Conservation (phyloP, 2,888 invertebrate species). For the Tachina lurida region DNA sequence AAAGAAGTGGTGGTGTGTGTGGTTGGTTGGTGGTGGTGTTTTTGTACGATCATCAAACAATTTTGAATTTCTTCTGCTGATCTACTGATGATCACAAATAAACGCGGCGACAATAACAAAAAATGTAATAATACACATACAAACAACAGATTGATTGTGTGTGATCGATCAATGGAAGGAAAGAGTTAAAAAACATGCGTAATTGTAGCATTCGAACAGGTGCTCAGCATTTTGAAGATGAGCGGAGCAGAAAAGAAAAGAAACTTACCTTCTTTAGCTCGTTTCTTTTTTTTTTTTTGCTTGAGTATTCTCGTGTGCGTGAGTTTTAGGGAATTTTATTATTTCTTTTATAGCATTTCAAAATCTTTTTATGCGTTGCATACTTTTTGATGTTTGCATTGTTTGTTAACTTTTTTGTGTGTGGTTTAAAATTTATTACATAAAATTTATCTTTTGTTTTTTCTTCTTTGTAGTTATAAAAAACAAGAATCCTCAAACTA, state of each 20-base stretch:
- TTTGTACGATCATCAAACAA: too few relatives aligned
- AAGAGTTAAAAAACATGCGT: conserved; percentile 69
- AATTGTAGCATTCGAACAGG: conserved; percentile 71
- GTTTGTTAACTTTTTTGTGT: background rate
- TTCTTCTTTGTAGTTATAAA: background rate
- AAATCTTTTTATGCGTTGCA: background rate
- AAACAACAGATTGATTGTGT: background rate
- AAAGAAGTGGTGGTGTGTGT: background rate
- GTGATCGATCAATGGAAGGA: background rate
- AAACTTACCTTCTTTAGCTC: background rate
- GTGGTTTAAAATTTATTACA: background rate
- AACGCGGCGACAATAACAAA: conserved; percentile 21
- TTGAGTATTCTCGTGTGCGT: conserved; percentile 4
- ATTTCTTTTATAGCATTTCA: conserved; percentile 9
- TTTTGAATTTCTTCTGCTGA: background rate
- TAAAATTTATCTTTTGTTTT: conserved; percentile 11
- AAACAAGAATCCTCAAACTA: background rate
- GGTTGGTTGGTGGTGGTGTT: background rate
- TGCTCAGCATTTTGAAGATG: conserved; percentile 46
- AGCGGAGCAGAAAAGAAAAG: background rate
- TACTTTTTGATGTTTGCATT: conserved; percentile 10
- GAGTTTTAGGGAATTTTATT: conserved; percentile 28
- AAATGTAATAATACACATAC: conserved; percentile 15
- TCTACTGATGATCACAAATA: too few relatives aligned
- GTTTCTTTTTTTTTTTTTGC: background rate